These are phyloP conservation scores for Callosobruchus maculatus DNA, from an alignment of 2,888 invertebrate genomes.

Conservation along the genomic window DNA sequence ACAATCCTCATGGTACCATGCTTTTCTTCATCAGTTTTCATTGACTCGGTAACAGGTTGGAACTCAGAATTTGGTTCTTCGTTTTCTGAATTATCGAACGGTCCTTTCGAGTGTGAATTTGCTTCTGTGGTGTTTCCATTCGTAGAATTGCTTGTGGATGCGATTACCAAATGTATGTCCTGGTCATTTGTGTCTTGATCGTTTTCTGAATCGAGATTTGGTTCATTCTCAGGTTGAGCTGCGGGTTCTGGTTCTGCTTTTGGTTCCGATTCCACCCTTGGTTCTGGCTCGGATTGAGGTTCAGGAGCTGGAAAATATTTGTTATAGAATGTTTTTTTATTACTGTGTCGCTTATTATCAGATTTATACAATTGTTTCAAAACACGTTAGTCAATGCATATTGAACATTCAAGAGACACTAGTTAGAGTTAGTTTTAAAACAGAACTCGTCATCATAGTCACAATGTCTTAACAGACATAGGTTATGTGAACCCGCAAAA, in stretches of 20 bases:
- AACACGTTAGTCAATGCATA: too few relatives aligned
- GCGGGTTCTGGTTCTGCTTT: constrained; percentile 38
- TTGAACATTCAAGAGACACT: too few relatives aligned
- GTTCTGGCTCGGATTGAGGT: constrained; percentile 33
- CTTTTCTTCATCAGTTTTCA: neutral
- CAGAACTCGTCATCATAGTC: too few relatives aligned
- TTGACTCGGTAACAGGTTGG: neutral
- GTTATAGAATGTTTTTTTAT: constrained; percentile 14
- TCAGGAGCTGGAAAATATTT: constrained; percentile 32
- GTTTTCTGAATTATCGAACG: neutral
- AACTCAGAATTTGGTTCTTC: neutral
- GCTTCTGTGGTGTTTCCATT: neutral
- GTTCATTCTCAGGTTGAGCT: constrained; percentile 27
- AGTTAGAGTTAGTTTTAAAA: too few relatives aligned
- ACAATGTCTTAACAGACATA: too few relatives aligned
- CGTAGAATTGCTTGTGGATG: neutral
- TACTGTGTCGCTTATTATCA: too few relatives aligned
- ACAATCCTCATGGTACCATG: neutral
- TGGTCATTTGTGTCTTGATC: neutral
- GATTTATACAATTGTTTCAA: too few relatives aligned
- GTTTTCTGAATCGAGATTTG: constrained; percentile 31
- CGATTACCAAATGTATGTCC: neutral
- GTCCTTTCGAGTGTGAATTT: neutral
- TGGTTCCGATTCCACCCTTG: constrained; percentile 26
- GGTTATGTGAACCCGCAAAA: too few relatives aligned